Conservation (phyloP, 2,113 vertebrate genomes). For the Noctilio leporinus region DNA sequence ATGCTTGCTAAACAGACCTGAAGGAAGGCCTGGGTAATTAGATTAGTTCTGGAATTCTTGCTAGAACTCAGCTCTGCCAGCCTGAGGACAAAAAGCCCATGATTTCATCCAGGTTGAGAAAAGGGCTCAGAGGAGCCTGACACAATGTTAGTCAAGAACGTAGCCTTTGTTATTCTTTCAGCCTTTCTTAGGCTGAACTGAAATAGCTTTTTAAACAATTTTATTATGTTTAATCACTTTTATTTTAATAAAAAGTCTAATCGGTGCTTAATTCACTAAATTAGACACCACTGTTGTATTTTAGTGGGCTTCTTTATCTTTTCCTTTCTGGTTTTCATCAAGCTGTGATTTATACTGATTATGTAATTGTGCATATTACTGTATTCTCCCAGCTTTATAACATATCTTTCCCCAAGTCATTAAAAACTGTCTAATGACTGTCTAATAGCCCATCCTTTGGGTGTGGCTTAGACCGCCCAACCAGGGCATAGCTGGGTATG, state of each 20-base stretch:
- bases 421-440: background rate
- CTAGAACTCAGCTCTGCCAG: background rate
- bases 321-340: background rate
- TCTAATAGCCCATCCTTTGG: background rate
- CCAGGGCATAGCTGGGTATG: too few relatives aligned
- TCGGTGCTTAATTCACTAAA: background rate
- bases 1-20: background rate
- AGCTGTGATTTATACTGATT: background rate
- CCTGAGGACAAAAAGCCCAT: background rate
- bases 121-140: background rate
- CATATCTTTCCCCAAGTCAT: background rate
- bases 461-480: background rate
- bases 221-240: background rate
- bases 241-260: background rate
- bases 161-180: background rate
- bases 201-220: background rate
- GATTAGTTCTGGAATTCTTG: background rate
- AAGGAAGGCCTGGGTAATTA: background rate
- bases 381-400: background rate
- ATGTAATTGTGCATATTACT: background rate
- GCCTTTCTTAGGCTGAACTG: background rate
- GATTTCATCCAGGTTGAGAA: background rate
- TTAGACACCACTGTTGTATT: background rate
- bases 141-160: background rate
- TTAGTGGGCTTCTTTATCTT: background rate